Percentiles rank a stretch among this genome's conserved stretches.
phyloP scores from a whole-genome alignment of 1,140 invertebrate species.

The Nixonia krombeini region DNA sequence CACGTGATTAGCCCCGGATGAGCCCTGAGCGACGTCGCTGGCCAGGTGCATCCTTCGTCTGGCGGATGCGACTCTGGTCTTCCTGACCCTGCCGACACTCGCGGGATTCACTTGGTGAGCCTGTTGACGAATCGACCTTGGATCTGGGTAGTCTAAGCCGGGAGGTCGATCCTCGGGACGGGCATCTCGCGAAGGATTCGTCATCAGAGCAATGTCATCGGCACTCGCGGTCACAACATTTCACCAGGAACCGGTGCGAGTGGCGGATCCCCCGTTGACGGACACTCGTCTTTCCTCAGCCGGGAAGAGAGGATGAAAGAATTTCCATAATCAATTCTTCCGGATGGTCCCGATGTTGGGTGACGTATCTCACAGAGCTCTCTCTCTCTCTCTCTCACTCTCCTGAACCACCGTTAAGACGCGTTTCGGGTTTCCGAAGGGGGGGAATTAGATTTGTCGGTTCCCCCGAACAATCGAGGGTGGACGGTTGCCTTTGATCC shows the following conservation, averaged over 20 bases:
- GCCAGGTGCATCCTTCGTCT: constrained; percentile 69
- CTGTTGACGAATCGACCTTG: constrained; percentile 53
- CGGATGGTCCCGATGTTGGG: too few relatives aligned
- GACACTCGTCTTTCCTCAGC: too few relatives aligned
- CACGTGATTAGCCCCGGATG: constrained; percentile 78
- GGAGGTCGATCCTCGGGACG: constrained; percentile 66
- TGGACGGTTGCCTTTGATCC: constrained; percentile 64
- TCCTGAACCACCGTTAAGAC: too few relatives aligned
- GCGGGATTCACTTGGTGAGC: constrained; percentile 50
- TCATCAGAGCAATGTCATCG: constrained; percentile 60
- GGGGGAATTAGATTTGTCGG: constrained; percentile 53
- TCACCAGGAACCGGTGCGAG: too few relatives aligned
- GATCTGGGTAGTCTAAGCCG: constrained; percentile 62
- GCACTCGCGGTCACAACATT: constrained; percentile 34
- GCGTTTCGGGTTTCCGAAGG: too few relatives aligned
- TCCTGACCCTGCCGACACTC: constrained; percentile 51
- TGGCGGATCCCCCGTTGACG: too few relatives aligned
- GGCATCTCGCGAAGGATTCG: constrained; percentile 68
- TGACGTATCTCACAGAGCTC: too few relatives aligned
- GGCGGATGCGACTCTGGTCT: constrained; percentile 56
- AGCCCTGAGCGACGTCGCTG: constrained; percentile 55
- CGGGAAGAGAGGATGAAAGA: too few relatives aligned
- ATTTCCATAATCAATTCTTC: too few relatives aligned
- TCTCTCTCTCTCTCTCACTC: too few relatives aligned
- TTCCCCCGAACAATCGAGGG: constrained; percentile 16